Conservation (phyloP, 2,888 invertebrate species). For the Drosophila demipolita region DNA sequence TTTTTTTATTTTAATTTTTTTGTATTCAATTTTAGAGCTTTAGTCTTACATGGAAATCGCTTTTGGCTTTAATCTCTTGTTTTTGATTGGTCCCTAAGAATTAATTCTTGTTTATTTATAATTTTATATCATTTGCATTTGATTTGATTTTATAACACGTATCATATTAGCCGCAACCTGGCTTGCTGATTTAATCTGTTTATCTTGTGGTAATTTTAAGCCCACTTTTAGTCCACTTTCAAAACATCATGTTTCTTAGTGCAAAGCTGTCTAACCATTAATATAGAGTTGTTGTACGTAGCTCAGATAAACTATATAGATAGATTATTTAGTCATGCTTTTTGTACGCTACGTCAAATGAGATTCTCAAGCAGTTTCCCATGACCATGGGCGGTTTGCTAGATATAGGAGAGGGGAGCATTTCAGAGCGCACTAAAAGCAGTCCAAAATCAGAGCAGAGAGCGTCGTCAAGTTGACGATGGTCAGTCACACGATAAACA, state of each 20-base stretch:
- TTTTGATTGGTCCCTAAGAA: neutral
- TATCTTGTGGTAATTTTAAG: neutral
- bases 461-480: conserved; percentile 52
- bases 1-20: neutral
- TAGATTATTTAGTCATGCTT: conserved; percentile 21
- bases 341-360: conserved; percentile 16
- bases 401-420: neutral
- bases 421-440: neutral
- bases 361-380: conserved; percentile 23
- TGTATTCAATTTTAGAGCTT: neutral
- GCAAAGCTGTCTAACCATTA: neutral
- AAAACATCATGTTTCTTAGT: neutral
- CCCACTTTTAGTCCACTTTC: neutral
- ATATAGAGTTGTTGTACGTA: neutral
- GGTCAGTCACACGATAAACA: conserved; percentile 63
- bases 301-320: conserved; percentile 1
- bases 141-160: neutral
- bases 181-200: neutral
- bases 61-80: neutral
- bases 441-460: neutral
- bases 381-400: conserved; percentile 53
- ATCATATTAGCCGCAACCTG: neutral
- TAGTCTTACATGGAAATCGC: neutral
- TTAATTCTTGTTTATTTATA: neutral
- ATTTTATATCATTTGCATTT: neutral